Percentiles rank a stretch among this genome's conserved stretches.
These are phyloP conservation scores for Rynchops niger DNA, from an alignment of 2,113 vertebrate species.

Conservation along the genomic window DNA sequence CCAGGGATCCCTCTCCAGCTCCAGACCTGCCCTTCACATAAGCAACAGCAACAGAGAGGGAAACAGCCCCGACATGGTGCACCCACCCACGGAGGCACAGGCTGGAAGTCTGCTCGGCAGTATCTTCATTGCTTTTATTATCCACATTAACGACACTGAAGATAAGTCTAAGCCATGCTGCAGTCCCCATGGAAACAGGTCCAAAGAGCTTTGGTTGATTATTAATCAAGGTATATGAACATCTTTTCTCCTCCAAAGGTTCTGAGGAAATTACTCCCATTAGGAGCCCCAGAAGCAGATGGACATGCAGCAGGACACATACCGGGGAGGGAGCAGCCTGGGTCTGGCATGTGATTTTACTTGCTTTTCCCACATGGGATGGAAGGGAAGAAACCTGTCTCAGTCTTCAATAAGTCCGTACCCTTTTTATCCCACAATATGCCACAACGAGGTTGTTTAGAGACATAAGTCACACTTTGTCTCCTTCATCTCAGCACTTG, in stretches of 20 bases:
- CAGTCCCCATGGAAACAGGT: slow-evolving; percentile 57
- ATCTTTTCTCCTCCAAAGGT: background rate
- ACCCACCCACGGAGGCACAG: background rate
- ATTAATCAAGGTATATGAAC: background rate
- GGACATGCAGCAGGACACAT: background rate
- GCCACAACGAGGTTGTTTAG: background rate
- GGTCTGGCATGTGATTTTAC: background rate
- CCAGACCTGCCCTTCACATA: background rate
- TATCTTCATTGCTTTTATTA: slow-evolving; percentile 7
- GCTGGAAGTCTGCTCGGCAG: background rate
- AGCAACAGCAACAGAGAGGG: background rate
- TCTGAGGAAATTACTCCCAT: background rate
- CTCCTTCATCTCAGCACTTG: background rate
- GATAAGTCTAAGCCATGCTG: slow-evolving; percentile 1
- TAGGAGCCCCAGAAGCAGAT: background rate
- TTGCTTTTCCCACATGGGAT: background rate
- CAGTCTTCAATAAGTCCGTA: background rate
- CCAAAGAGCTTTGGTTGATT: slow-evolving; percentile 10
- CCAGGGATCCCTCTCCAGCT: background rate
- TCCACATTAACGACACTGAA: background rate
- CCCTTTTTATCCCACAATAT: background rate
- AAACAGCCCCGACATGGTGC: background rate
- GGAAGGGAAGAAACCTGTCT: background rate
- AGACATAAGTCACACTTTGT: background rate
- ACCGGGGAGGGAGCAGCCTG: background rate